These are phyloP conservation scores for Botia almorhae DNA, from an alignment of 2,797 vertebrate genomes.

Conservation along the genomic window DNA sequence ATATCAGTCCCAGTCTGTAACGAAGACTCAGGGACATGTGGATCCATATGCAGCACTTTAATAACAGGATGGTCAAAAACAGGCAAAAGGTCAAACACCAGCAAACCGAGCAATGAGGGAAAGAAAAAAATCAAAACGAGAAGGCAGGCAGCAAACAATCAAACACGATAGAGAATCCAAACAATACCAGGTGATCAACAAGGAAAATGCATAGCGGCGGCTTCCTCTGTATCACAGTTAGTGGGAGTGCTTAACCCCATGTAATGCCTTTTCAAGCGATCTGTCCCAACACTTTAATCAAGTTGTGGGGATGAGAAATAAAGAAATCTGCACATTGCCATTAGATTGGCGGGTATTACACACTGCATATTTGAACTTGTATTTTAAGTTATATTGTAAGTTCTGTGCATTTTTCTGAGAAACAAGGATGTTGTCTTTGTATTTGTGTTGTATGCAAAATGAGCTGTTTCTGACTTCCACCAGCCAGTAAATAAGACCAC, in stretches of 20 bases:
- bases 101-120: too few relatives aligned
- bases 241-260: slow-evolving; percentile 23
- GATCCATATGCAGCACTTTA: too few relatives aligned
- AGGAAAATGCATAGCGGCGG: too few relatives aligned
- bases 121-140: too few relatives aligned
- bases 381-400: slow-evolving; percentile 4
- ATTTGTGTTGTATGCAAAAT: neutral
- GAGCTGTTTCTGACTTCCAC: neutral
- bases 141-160: too few relatives aligned
- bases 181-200: neutral
- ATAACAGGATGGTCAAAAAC: too few relatives aligned
- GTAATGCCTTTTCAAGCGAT: slow-evolving; percentile 23
- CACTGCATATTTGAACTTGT: slow-evolving; percentile 25
- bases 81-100: too few relatives aligned
- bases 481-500: neutral
- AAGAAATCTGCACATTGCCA: slow-evolving; percentile 5
- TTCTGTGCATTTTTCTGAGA: neutral
- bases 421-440: slow-evolving; percentile 29
- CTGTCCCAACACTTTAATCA: slow-evolving; percentile 49
- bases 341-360: slow-evolving; percentile 16
- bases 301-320: slow-evolving; percentile 12
- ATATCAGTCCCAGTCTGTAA: neutral
- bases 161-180: too few relatives aligned
- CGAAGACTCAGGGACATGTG: too few relatives aligned
- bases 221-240: neutral